Percentiles rank a stretch among this genome's conserved stretches.
These are phyloP conservation scores for Aphrophora alni DNA, from an alignment of 2,888 invertebrate species.

Conservation along the genomic window DNA sequence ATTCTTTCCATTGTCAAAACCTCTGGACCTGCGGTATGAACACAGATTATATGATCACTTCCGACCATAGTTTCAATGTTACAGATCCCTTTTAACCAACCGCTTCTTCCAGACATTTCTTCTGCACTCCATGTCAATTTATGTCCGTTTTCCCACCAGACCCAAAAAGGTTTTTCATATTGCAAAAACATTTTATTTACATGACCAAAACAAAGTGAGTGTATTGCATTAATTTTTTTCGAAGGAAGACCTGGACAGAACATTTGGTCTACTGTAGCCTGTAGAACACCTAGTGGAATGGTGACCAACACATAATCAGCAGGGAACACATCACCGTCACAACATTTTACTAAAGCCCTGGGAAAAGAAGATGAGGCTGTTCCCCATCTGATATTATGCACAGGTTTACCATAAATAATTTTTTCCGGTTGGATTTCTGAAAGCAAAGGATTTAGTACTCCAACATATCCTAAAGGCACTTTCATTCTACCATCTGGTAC, in stretches of 20 bases:
- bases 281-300: slow-evolving; percentile 78
- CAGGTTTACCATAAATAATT: slow-evolving; percentile 69
- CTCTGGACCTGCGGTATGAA: slow-evolving; percentile 19
- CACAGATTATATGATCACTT: slow-evolving; percentile 23
- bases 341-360: slow-evolving; percentile 70
- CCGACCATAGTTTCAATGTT: slow-evolving; percentile 16
- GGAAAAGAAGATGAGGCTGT: slow-evolving; percentile 29
- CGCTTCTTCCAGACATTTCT: not conserved
- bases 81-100: slow-evolving; percentile 25
- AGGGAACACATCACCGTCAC: slow-evolving; percentile 71
- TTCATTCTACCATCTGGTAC: slow-evolving; percentile 71
- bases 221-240: slow-evolving; percentile 73
- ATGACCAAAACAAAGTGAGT: slow-evolving; percentile 70
- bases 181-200: slow-evolving; percentile 80
- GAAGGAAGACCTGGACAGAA: slow-evolving; percentile 76
- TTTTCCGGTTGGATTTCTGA: slow-evolving; percentile 67
- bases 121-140: slow-evolving; percentile 20
- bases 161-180: slow-evolving; percentile 76
- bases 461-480: slow-evolving; percentile 70
- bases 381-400: slow-evolving; percentile 73
- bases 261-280: slow-evolving; percentile 72
- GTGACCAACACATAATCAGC: slow-evolving; percentile 82
- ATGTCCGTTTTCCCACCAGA: slow-evolving; percentile 58
- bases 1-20: slow-evolving; percentile 21
- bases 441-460: slow-evolving; percentile 69